Conservation (phyloP, 1,140 invertebrate genomes). For the Drosophila dunni region DNA sequence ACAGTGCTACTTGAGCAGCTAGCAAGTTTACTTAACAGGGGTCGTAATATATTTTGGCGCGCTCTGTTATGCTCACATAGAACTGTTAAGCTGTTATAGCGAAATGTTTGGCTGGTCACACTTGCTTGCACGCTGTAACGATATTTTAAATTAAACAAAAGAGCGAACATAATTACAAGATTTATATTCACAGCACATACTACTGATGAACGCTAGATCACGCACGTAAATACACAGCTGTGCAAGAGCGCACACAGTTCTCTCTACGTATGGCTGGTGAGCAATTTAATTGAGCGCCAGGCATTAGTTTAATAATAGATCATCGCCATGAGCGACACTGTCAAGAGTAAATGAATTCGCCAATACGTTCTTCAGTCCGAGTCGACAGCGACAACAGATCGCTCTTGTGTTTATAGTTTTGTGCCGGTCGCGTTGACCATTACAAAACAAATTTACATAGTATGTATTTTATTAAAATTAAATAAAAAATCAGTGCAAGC, state of each 20-base stretch:
- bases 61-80: too few species aligned
- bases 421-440: conserved; percentile 30
- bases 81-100: too few species aligned
- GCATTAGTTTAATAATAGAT: conserved; percentile 48
- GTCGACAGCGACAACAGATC: conserved; percentile 27
- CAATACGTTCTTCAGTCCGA: conserved; percentile 24
- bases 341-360: conserved; percentile 21
- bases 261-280: conserved; percentile 1
- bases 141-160: neutral
- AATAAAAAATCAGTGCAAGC: neutral
- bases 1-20: too few species aligned
- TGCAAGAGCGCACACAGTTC: neutral
- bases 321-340: conserved; percentile 22
- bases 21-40: too few species aligned
- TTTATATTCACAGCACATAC: neutral
- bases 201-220: neutral
- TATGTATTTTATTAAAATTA: conserved; percentile 26
- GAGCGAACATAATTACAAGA: neutral
- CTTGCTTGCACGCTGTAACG: neutral
- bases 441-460: conserved; percentile 41
- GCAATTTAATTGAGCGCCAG: conserved; percentile 10
- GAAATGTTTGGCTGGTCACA: conserved; percentile 7
- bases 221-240: neutral
- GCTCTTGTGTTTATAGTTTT: conserved; percentile 24
- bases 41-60: too few species aligned